phyloP scores from a whole-genome alignment of 2,888 invertebrate species.

The Euzophera pinguis region DNA sequence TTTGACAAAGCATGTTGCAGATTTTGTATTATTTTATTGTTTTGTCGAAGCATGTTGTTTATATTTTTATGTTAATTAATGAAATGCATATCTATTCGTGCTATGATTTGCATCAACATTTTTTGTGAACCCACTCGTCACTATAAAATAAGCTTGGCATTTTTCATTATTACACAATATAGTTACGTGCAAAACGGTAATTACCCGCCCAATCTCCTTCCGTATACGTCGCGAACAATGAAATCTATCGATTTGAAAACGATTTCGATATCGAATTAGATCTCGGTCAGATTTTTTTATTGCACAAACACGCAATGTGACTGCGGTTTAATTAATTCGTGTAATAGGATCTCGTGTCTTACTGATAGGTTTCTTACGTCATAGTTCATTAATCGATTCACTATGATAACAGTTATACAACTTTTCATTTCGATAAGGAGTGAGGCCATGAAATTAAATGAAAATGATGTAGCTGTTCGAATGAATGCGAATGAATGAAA shows the following conservation, averaged over 20 bases:
- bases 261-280: constrained; percentile 55
- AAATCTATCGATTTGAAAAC: constrained; percentile 65
- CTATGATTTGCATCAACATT: background rate
- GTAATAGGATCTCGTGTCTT: constrained; percentile 21
- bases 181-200: constrained; percentile 66
- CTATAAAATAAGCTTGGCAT: constrained; percentile 8
- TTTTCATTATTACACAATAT: constrained; percentile 51
- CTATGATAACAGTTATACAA: constrained; percentile 9
- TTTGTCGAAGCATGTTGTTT: too few species aligned
- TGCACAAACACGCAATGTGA: constrained; percentile 52
- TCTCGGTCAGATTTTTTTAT: constrained; percentile 65
- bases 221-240: constrained; percentile 67
- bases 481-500: background rate
- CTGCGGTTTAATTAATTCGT: constrained; percentile 22
- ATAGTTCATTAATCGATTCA: constrained; percentile 7
- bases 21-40: too few species aligned
- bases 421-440: constrained; percentile 1
- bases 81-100: too few species aligned
- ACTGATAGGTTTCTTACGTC: constrained; percentile 14
- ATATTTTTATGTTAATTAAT: too few species aligned
- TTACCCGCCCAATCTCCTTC: constrained; percentile 61
- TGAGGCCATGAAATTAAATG: constrained; percentile 1
- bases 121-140: constrained; percentile 1
- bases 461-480: background rate
- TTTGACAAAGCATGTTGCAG: too few species aligned